Percentiles rank a stretch among this genome's conserved stretches.
Conservation (phyloP, 2,113 vertebrate species). For the Tursiops truncatus region DNA sequence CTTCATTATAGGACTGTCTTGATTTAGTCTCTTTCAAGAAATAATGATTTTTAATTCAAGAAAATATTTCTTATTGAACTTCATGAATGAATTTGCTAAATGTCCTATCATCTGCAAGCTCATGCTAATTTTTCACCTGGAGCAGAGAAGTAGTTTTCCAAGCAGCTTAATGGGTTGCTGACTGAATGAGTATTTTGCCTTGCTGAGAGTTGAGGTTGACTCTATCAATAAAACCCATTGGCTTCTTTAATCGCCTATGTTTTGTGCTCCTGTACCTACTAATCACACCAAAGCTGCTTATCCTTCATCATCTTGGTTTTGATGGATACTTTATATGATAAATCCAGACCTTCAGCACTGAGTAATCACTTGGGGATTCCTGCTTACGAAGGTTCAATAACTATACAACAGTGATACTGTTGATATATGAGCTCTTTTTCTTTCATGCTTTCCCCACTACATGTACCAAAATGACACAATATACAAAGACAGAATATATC, state of each 20-base stretch:
- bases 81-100: conserved; percentile 5
- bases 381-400: conserved; percentile 57
- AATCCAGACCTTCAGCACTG: conserved; percentile 38
- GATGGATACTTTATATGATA: conserved; percentile 64
- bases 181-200: neutral
- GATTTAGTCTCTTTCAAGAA: neutral
- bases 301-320: conserved; percentile 67
- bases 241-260: conserved; percentile 52
- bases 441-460: conserved; percentile 53
- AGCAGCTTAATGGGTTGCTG: conserved; percentile 13
- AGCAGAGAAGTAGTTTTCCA: neutral
- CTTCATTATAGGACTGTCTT: neutral
- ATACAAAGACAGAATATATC: conserved; percentile 33
- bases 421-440: conserved; percentile 59
- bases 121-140: neutral
- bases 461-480: conserved; percentile 22
- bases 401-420: neutral
- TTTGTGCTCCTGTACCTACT: conserved; percentile 55
- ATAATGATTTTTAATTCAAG: neutral
- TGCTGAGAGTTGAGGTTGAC: conserved; percentile 19
- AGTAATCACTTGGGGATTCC: conserved; percentile 48
- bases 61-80: neutral
- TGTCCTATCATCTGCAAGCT: neutral
- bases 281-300: conserved; percentile 60
- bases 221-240: conserved; percentile 17